Evolutionary conservation across 2,797 vertebrate genomes (phyloP), one percentile per base, ranked within the genome.

Genomic region (Caiman crocodilus): DNA sequence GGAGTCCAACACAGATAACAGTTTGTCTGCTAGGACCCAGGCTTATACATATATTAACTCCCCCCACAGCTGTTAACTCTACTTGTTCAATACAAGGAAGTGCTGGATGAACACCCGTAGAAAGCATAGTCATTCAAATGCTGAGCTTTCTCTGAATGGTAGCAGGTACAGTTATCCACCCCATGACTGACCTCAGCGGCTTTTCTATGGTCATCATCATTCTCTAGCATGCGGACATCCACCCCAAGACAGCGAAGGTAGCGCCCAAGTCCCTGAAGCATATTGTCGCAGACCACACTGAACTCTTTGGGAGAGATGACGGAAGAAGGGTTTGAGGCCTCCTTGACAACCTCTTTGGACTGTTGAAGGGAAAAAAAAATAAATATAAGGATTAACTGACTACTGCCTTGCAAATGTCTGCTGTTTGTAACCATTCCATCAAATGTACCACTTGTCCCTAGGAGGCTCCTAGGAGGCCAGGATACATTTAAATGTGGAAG

Each of bases 181-280:
- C 1, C 2, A 0, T 2, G 30, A n/a, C 97, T 93, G 7, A 99
- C 99, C 98, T 98, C 97, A 4, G 98, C 98, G 6, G 98, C 99
- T 80, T 96, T 97, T 94, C 97, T 97, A 92, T 99, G 99, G 90
- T 99, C 98, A 7, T 99, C 98, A 0, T 92, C 92, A 7, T 98
- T 98, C 81, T 98, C 98, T 97, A 99, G 95, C 89, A 98, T 97
- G 9, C 93, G 87, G 35, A 98, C 98, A 0, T 99, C 98, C 0
- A 98, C 98, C 0, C 99, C 99, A 12, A 99, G 97, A 92, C 98
- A 98, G 92, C 98, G 98, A 91, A 99, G 98, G 88, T 98, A 98
- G 76, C 98, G 97, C 1, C 99, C 99, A 0, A 99, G 98, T 35
- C 99, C 99, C 90, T 99, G 98, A 23, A 99, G 97, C 99, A 99